A percentile compares a stretch with the other conserved stretches of the same genome.
Conservation (phyloP, 2,797 vertebrate genomes). For the Hemitrygon akajei region DNA sequence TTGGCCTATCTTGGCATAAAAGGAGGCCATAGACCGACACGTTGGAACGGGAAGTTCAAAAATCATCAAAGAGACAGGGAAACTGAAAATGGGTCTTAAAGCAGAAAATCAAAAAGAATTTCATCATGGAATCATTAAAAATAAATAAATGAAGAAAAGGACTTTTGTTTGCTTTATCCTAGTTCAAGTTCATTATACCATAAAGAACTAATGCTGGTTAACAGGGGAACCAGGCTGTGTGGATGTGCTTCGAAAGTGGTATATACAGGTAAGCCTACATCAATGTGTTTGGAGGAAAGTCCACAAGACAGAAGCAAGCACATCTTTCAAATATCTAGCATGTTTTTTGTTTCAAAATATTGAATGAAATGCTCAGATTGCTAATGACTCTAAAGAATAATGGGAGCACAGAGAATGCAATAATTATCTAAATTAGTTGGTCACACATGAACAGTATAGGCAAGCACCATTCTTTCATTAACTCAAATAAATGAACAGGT, state of each 20-base stretch:
- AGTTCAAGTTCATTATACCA: neutral
- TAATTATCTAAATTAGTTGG: slow-evolving; percentile 11
- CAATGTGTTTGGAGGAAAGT: neutral
- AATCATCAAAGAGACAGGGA: too few species aligned
- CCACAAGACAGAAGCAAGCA: neutral
- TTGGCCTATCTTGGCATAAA: too few species aligned
- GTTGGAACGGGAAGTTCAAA: too few species aligned
- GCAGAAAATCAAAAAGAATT: too few species aligned
- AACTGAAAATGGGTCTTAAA: too few species aligned
- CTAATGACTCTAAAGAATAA: slow-evolving; percentile 2
- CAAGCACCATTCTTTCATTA: slow-evolving; percentile 15
- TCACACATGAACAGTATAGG: neutral
- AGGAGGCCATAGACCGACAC: too few species aligned
- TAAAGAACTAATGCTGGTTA: neutral
- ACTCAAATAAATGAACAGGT: neutral
- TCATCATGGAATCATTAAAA: too few species aligned
- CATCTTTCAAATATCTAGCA: neutral
- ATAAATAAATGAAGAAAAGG: too few species aligned
- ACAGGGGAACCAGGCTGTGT: neutral
- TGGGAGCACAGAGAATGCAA: neutral
- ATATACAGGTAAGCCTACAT: neutral
- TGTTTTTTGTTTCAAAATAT: neutral
- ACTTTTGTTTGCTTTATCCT: neutral
- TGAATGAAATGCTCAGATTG: neutral
- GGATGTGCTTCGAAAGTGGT: neutral